These are phyloP conservation scores for Xenops minutus DNA, from an alignment of 2,797 vertebrate genomes.

Conservation along the genomic window DNA sequence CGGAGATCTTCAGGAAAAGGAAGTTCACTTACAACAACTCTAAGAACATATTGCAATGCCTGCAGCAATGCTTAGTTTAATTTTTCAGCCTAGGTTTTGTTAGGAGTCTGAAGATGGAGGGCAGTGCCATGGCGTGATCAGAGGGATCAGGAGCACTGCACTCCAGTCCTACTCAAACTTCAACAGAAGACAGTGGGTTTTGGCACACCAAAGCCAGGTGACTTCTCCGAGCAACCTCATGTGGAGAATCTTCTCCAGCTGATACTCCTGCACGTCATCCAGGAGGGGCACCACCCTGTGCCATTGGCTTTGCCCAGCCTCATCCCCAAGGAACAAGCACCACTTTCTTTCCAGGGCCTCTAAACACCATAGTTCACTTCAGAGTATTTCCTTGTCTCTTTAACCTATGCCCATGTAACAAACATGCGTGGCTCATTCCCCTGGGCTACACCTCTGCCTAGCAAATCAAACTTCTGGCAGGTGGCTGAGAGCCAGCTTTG, in stretches of 20 bases:
- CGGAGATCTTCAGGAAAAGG: background rate
- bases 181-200: background rate
- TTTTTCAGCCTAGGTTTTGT: background rate
- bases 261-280: rapidly evolving
- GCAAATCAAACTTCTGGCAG: background rate
- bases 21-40: background rate
- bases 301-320: background rate
- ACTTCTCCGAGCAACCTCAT: background rate
- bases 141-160: background rate
- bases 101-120: background rate
- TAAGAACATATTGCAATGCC: background rate
- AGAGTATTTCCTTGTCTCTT: background rate
- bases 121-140: background rate
- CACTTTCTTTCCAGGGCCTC: background rate
- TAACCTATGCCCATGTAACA: background rate
- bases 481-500: background rate
- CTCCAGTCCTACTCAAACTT: background rate
- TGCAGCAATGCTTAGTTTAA: background rate
- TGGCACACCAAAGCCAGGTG: background rate
- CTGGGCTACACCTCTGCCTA: background rate
- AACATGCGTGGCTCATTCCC: background rate
- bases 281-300: background rate
- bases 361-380: background rate
- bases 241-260: background rate
- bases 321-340: background rate